These are phyloP conservation scores for Idaea dimidiata DNA, from an alignment of 2,888 invertebrate genomes.

Conservation along the genomic window DNA sequence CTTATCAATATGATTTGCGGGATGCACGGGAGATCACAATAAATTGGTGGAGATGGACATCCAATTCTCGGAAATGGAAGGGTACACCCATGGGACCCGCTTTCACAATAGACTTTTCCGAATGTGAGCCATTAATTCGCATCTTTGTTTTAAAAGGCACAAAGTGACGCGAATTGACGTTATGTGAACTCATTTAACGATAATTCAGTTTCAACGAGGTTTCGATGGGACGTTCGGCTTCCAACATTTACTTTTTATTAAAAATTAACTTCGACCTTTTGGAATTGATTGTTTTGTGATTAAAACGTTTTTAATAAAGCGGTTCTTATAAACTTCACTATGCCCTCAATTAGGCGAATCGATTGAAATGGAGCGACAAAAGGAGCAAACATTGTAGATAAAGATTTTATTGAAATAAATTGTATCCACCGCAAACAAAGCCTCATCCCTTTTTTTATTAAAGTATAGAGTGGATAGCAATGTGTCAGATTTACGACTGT, in stretches of 20 bases:
- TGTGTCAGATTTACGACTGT: constrained; percentile 66
- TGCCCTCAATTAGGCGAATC: constrained; percentile 5
- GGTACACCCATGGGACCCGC: constrained; percentile 70
- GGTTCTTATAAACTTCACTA: constrained; percentile 10
- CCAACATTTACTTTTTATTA: background rate
- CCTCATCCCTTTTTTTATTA: constrained; percentile 43
- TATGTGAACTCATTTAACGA: constrained; percentile 66
- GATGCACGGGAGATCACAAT: constrained; percentile 50
- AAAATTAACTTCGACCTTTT: background rate
- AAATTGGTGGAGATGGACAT: constrained; percentile 61
- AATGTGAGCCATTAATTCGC: constrained; percentile 77
- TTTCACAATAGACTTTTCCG: constrained; percentile 74
- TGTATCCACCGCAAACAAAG: constrained; percentile 49
- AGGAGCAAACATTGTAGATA: constrained; percentile 34
- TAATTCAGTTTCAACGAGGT: constrained; percentile 56
- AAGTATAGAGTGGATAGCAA: constrained; percentile 55
- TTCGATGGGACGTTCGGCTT: constrained; percentile 38
- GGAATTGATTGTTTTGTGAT: background rate
- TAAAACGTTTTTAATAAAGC: constrained; percentile 1
- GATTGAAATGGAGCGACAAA: constrained; percentile 18
- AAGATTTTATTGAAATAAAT: constrained; percentile 61
- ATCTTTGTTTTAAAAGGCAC: constrained; percentile 77
- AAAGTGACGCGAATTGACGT: constrained; percentile 72
- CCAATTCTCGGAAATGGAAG: constrained; percentile 77
- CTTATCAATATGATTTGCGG: constrained; percentile 53